phyloP scores from a whole-genome alignment of 2,113 vertebrate genomes.

The Turnix velox region DNA sequence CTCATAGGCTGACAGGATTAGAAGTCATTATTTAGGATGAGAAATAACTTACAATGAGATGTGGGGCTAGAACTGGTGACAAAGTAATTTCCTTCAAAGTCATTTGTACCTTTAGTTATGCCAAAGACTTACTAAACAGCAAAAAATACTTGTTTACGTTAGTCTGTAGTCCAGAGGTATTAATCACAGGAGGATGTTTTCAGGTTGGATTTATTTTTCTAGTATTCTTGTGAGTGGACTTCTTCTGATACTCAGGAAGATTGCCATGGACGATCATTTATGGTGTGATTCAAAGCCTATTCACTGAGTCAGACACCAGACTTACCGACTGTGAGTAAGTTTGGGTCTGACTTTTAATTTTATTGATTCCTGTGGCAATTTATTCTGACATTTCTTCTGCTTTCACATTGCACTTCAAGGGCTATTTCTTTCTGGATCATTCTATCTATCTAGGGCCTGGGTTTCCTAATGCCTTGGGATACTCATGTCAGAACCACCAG shows the following conservation, averaged over 20 bases:
- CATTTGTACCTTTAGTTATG: not conserved
- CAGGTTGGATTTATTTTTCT: not conserved
- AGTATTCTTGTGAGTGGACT: not conserved
- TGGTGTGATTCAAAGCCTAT: not conserved
- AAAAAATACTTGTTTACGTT: not conserved
- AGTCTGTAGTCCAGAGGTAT: not conserved
- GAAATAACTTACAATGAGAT: not conserved
- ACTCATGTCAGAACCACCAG: not conserved
- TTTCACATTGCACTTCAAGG: not conserved
- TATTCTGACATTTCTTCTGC: not conserved
- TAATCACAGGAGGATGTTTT: not conserved
- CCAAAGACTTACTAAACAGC: not conserved
- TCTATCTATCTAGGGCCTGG: not conserved
- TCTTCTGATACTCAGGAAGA: not conserved
- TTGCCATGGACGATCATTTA: not conserved
- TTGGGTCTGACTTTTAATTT: not conserved
- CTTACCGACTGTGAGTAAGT: not conserved
- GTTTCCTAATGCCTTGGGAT: not conserved
- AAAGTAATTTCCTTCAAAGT: not conserved
- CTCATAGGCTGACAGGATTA: not conserved
- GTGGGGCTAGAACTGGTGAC: not conserved
- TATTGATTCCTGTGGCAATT: not conserved
- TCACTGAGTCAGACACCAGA: not conserved
- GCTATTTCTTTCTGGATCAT: not conserved
- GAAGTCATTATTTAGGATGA: not conserved